phyloP scores from a whole-genome alignment of 2,113 vertebrate species.

The Entomyzon cyanotis region DNA sequence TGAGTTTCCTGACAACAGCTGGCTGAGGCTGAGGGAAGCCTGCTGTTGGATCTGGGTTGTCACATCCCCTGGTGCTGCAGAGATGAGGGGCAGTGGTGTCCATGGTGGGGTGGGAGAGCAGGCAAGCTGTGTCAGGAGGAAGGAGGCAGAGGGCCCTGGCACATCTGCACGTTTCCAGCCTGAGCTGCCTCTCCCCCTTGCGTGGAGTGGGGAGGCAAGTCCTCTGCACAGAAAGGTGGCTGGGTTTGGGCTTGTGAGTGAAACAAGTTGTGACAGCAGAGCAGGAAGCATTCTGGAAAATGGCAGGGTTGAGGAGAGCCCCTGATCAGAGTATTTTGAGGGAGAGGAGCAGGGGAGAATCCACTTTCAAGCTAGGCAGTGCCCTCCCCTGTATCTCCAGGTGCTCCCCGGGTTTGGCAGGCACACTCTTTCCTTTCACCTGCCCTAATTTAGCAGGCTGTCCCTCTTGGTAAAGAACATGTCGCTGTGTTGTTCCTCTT shows the following conservation, averaged over 20 bases:
- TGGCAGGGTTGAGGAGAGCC: accelerated
- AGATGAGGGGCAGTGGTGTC: neutral
- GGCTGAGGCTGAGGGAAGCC: accelerated
- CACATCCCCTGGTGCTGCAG: no score
- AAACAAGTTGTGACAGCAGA: neutral
- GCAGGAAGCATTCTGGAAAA: neutral
- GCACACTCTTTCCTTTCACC: neutral
- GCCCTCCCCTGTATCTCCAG: accelerated
- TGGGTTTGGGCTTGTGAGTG: neutral
- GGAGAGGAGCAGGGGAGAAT: neutral
- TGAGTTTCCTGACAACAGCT: neutral
- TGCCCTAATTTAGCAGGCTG: accelerated
- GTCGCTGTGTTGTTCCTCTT: neutral
- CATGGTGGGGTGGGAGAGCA: accelerated
- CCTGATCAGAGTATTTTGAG: neutral
- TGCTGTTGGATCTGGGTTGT: neutral
- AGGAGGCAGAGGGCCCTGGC: neutral
- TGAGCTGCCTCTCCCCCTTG: no score
- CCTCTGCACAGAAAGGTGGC: neutral
- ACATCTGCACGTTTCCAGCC: accelerated
- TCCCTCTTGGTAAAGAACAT: accelerated
- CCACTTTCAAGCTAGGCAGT: accelerated
- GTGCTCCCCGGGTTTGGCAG: accelerated
- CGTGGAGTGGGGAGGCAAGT: accelerated
- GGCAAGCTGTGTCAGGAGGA: accelerated